Percentiles rank a stretch among this genome's conserved stretches.
Evolutionary conservation across 23 tunicate species (phyloP).

Genomic region (Halocynthia roretzi): DNA sequence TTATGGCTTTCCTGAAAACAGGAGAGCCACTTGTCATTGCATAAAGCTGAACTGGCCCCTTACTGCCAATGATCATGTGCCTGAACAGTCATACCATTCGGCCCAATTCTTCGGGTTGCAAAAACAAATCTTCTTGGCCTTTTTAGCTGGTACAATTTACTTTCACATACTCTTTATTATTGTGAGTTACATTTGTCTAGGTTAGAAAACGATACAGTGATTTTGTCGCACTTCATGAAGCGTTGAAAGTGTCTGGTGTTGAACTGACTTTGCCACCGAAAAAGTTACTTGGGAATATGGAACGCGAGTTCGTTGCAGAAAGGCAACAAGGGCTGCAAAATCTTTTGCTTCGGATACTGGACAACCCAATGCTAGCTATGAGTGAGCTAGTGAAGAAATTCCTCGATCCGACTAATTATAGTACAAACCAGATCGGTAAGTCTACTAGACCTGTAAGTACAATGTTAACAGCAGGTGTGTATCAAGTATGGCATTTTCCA

Average conservation of each 20-base stretch:
- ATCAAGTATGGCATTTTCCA: too few species aligned
- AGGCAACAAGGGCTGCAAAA: conserved; percentile 71
- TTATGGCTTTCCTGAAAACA: too few species aligned
- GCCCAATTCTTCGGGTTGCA: too few species aligned
- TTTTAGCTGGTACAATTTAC: not conserved
- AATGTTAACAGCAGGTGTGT: too few species aligned
- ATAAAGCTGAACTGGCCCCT: too few species aligned
- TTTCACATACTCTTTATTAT: too few species aligned
- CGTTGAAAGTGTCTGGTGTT: conserved; percentile 59
- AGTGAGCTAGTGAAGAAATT: conserved; percentile 74
- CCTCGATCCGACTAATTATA: conserved; percentile 62
- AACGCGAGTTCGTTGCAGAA: conserved; percentile 87
- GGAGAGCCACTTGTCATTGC: too few species aligned
- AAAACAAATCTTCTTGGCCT: too few species aligned
- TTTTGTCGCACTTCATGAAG: conserved; percentile 72
- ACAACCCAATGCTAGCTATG: conserved; percentile 74
- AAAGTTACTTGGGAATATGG: conserved; percentile 85
- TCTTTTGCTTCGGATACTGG: conserved; percentile 42
- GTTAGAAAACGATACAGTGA: conserved; percentile 79
- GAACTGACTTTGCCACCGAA: conserved; percentile 84
- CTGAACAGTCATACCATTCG: too few species aligned
- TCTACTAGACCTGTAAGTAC: too few species aligned
- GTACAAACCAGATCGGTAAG: conserved; percentile 49
- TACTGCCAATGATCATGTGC: too few species aligned
- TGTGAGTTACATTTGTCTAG: conserved; percentile 2